Percentiles rank a stretch among this genome's conserved stretches.
Conservation (phyloP, 2,888 invertebrate genomes). For the Suillia variegata region DNA sequence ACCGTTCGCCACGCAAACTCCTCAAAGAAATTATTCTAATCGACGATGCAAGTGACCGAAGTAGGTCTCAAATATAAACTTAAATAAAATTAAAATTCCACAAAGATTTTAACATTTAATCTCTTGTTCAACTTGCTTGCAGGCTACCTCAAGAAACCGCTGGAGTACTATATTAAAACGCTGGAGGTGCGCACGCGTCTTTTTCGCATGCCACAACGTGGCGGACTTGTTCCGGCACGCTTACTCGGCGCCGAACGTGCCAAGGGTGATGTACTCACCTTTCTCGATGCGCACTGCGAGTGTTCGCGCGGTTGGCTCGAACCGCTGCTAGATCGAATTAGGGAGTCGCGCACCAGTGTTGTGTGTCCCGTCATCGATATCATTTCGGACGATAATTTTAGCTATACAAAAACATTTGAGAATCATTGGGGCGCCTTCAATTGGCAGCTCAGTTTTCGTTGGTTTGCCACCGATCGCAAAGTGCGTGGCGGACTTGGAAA, state of each 20-base stretch:
- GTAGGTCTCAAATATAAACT: conserved; percentile 64
- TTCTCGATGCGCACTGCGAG: conserved; percentile 98
- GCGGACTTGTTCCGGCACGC: conserved; percentile 83
- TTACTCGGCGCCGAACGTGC: conserved; percentile 77
- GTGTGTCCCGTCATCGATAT: conserved; percentile 84
- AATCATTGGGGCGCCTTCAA: conserved; percentile 98
- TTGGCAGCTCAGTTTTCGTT: conserved; percentile 89
- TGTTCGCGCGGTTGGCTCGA: conserved; percentile 82
- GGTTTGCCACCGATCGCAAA: conserved; percentile 49
- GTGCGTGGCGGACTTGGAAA: conserved; percentile 11
- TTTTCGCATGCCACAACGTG: conserved; percentile 69
- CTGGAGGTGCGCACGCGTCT: conserved; percentile 70
- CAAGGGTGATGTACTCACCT: conserved; percentile 80
- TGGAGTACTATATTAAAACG: conserved; percentile 71
- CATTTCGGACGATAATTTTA: conserved; percentile 93
- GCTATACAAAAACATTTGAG: conserved; percentile 88
- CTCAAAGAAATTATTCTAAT: conserved; percentile 85
- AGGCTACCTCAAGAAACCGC: conserved; percentile 68
- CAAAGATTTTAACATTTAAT: not conserved
- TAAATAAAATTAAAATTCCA: not conserved
- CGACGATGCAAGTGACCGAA: conserved; percentile 86
- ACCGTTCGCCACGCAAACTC: conserved; percentile 79
- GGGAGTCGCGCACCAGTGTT: conserved; percentile 53
- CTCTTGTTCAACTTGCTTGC: conserved; percentile 26
- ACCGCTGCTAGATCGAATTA: conserved; percentile 69